A percentile compares a stretch with the other conserved stretches of the same genome.
Evolutionary conservation across 2,113 vertebrate species (phyloP).

Genomic region (Dendropsophus ebraccatus): DNA sequence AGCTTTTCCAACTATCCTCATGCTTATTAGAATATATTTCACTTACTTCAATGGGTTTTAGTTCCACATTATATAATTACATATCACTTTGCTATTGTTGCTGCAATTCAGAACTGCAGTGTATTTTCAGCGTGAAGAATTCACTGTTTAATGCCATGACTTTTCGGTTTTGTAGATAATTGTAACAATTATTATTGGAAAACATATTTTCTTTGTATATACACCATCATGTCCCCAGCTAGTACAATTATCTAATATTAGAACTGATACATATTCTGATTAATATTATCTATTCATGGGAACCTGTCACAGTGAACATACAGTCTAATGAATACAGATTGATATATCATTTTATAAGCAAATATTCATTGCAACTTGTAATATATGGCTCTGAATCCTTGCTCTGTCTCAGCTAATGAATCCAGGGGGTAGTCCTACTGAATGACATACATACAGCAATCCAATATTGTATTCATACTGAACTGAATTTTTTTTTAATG

Average conservation of each 20-base stretch:
- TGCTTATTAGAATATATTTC: slow-evolving; percentile 27
- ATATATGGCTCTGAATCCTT: neutral
- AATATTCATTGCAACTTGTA: neutral
- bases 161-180: neutral
- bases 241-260: neutral
- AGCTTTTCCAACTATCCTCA: slow-evolving; percentile 16
- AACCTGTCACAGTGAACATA: neutral
- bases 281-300: neutral
- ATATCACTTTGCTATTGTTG: neutral
- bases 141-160: neutral
- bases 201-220: neutral
- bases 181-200: neutral
- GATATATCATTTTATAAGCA: neutral
- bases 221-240: neutral
- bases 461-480: neutral
- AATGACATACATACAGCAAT: neutral
- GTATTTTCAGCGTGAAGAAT: neutral
- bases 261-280: too few relatives aligned
- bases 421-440: neutral
- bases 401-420: neutral
- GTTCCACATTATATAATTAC: neutral
- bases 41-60: slow-evolving; percentile 29
- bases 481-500: neutral
- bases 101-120: neutral
- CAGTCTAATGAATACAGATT: neutral